Conservation (phyloP, 2,797 vertebrate species). For the Catharus ustulatus region DNA sequence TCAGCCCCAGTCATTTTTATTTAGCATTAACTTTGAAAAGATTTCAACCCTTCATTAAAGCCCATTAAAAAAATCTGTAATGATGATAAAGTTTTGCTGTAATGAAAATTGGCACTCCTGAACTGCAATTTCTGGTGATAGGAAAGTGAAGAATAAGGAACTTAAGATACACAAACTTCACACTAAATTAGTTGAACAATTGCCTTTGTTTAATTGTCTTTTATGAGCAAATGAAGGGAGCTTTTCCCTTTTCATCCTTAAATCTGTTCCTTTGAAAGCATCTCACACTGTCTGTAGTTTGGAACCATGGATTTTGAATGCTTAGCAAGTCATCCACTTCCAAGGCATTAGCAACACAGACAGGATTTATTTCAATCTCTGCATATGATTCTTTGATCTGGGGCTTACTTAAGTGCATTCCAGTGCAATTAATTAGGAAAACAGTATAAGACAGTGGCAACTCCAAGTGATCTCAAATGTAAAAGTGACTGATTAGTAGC, state of each 20-base stretch:
- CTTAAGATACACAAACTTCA: background rate
- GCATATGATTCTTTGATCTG: slow-evolving; percentile 44
- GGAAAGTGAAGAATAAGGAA: background rate
- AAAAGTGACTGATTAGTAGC: slow-evolving; percentile 49
- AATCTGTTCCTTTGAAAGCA: slow-evolving; percentile 10
- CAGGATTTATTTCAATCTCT: slow-evolving; percentile 59
- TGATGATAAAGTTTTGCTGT: background rate
- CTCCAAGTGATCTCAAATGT: slow-evolving; percentile 36
- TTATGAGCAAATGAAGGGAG: background rate
- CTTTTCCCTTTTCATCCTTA: background rate
- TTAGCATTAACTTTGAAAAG: slow-evolving; percentile 44
- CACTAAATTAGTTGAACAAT: background rate
- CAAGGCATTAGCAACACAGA: slow-evolving; percentile 44
- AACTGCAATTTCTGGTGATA: background rate
- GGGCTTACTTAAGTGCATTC: slow-evolving; percentile 54
- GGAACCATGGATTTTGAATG: slow-evolving; percentile 31
- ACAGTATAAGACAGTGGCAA: slow-evolving; percentile 25
- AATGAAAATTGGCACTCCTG: background rate
- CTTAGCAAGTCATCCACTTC: slow-evolving; percentile 51
- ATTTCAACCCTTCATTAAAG: slow-evolving; percentile 48
- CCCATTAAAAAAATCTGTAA: background rate
- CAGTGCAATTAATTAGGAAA: slow-evolving; percentile 64
- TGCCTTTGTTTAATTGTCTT: slow-evolving; percentile 13
- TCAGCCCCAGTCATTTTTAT: slow-evolving; percentile 37
- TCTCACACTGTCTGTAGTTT: background rate